phyloP scores from a whole-genome alignment of 2,113 vertebrate genomes.

The Aplodontia rufa region DNA sequence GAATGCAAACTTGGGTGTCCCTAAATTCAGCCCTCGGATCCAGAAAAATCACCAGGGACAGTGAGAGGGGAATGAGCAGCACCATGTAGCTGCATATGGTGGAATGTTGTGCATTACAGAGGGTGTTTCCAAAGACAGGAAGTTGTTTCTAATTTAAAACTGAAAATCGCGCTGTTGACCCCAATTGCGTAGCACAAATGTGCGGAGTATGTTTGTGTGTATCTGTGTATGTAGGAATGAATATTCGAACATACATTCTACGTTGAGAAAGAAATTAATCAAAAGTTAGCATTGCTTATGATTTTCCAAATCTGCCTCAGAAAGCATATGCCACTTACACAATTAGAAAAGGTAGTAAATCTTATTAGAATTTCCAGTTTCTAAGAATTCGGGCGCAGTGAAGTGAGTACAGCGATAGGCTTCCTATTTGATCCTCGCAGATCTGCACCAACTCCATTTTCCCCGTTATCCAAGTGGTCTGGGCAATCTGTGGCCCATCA shows the following conservation, averaged over 20 bases:
- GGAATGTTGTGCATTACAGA: background rate
- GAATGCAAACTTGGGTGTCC: background rate
- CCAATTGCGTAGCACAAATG: background rate
- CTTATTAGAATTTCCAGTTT: background rate
- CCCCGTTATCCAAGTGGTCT: background rate
- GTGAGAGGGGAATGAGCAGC: accelerated
- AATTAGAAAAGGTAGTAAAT: conserved; percentile 25
- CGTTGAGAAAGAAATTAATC: conserved; percentile 31
- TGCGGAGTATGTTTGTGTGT: background rate
- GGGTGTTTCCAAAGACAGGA: background rate
- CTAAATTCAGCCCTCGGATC: background rate
- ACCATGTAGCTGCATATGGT: accelerated
- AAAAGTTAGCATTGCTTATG: conserved; percentile 34
- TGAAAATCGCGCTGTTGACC: background rate
- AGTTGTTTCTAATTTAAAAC: conserved; percentile 4
- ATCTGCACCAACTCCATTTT: background rate
- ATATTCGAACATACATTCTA: conserved; percentile 4
- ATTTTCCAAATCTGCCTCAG: conserved; percentile 38
- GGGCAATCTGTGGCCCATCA: background rate
- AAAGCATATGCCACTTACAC: background rate
- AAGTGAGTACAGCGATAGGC: background rate
- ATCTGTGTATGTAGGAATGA: background rate
- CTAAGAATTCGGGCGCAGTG: background rate
- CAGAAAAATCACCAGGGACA: background rate
- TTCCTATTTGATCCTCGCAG: background rate